phyloP scores from a whole-genome alignment of 1,140 invertebrate species.

The Drosophila persimilis region DNA sequence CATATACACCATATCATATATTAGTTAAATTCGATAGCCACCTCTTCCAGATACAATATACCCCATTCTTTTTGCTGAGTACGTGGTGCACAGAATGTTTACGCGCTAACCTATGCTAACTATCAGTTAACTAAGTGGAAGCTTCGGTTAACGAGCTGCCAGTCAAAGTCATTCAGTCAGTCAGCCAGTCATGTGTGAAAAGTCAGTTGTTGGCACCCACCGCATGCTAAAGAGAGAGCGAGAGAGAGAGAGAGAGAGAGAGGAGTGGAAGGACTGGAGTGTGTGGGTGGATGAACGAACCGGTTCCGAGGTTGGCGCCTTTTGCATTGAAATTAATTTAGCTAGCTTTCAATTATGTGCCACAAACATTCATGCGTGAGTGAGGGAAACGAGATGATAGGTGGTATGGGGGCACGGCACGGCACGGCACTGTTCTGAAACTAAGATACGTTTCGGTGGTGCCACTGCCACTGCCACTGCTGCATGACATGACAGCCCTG shows the following conservation, averaged over 20 bases:
- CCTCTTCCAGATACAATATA: too few species aligned
- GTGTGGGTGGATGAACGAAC: conserved; percentile 5
- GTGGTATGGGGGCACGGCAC: too few species aligned
- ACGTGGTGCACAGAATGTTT: too few species aligned
- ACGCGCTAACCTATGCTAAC: conserved; percentile 36
- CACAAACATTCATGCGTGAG: conserved; percentile 77
- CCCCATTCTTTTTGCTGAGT: too few species aligned
- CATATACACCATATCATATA: too few species aligned
- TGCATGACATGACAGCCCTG: conserved; percentile 76
- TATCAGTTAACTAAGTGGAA: conserved; percentile 71
- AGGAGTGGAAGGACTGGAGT: neutral
- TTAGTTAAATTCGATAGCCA: too few species aligned
- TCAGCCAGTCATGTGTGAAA: conserved; percentile 66
- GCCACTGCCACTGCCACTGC: conserved; percentile 10
- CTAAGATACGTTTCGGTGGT: conserved; percentile 71
- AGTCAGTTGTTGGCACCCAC: conserved; percentile 60
- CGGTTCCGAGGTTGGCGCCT: conserved; percentile 62
- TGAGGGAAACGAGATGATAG: conserved; percentile 2
- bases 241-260: too few species aligned
- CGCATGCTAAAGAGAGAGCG: neutral
- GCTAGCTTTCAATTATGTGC: conserved; percentile 81
- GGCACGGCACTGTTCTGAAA: conserved; percentile 25
- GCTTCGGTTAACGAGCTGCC: conserved; percentile 72
- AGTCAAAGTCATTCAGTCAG: conserved; percentile 45
- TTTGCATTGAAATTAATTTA: conserved; percentile 80